phyloP scores from a whole-genome alignment of 1,140 invertebrate species.

The Hormaphis cornu region DNA sequence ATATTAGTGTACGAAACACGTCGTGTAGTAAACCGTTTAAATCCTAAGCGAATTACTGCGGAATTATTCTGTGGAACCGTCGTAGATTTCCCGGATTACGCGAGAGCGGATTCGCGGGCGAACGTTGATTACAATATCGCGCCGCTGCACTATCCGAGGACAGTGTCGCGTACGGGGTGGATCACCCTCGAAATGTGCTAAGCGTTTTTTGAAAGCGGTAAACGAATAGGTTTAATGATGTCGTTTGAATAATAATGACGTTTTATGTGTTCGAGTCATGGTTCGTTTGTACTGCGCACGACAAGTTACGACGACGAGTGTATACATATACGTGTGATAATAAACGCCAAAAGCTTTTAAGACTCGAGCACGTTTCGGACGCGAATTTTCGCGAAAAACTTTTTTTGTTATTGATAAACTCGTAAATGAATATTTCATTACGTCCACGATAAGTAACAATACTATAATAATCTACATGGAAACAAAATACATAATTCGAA shows the following conservation, averaged over 20 bases:
- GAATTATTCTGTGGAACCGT: not conserved
- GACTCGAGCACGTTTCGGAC: not conserved
- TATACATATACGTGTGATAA: too few species aligned
- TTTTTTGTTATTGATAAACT: too few species aligned
- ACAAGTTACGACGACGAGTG: too few species aligned
- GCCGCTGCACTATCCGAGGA: not conserved
- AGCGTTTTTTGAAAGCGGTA: not conserved
- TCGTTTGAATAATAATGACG: slow-evolving; percentile 1
- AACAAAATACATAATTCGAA: too few species aligned
- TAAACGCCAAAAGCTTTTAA: slow-evolving; percentile 22
- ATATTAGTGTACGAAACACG: too few species aligned
- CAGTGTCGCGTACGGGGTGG: not conserved
- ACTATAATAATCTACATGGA: too few species aligned
- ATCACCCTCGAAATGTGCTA: not conserved
- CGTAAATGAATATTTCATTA: too few species aligned
- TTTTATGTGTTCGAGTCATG: slow-evolving; percentile 9
- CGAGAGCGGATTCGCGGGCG: not conserved
- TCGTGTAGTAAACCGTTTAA: too few species aligned
- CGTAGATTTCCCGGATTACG: not conserved
- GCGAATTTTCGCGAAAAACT: too few species aligned
- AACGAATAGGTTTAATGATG: slow-evolving; percentile 8
- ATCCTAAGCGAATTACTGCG: too few species aligned
- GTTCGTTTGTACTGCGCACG: not conserved
- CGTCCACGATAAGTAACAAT: too few species aligned
- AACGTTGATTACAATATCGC: not conserved